Conservation (phyloP, 2,888 invertebrate species). For the Sericinus montela region DNA sequence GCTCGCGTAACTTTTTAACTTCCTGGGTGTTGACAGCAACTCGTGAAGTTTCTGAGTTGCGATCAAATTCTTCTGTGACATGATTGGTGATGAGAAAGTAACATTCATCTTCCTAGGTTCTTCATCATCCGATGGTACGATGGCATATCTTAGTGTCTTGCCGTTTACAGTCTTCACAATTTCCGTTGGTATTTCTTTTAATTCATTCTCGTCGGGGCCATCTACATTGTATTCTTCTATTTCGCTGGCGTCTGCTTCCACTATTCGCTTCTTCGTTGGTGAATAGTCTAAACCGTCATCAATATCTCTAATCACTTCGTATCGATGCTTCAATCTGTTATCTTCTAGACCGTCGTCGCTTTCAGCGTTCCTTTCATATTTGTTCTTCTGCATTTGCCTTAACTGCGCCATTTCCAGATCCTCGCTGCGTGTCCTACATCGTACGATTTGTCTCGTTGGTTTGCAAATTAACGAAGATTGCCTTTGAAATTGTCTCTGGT, state of each 20-base stretch:
- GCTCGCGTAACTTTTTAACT: slow-evolving; percentile 71
- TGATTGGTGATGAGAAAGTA: slow-evolving; percentile 62
- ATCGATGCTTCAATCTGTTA: slow-evolving; percentile 62
- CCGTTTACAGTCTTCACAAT: slow-evolving; percentile 83
- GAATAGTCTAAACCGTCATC: slow-evolving; percentile 63
- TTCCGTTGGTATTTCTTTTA: slow-evolving; percentile 78
- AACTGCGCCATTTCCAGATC: slow-evolving; percentile 73
- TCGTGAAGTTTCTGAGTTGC: slow-evolving; percentile 89
- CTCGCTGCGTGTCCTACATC: slow-evolving; percentile 60
- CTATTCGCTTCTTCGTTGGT: slow-evolving; percentile 70
- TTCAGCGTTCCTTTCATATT: slow-evolving; percentile 52
- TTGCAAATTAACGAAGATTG: slow-evolving; percentile 73
- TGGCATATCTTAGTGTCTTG: slow-evolving; percentile 77
- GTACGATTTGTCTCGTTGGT: slow-evolving; percentile 53
- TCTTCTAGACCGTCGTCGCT: slow-evolving; percentile 59
- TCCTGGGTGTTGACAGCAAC: slow-evolving; percentile 85
- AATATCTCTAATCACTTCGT: slow-evolving; percentile 76
- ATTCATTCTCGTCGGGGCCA: slow-evolving; percentile 68
- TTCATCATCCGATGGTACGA: slow-evolving; percentile 79
- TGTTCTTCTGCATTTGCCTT: slow-evolving; percentile 41
- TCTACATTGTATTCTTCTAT: slow-evolving; percentile 78
- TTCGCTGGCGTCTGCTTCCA: slow-evolving; percentile 64
- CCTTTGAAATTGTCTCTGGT: slow-evolving; percentile 58
- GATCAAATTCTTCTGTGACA: slow-evolving; percentile 80
- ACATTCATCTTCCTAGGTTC: slow-evolving; percentile 59